Percentiles rank a stretch among this genome's conserved stretches.
Conservation (phyloP, 2,797 vertebrate species). For the Chromis chromis region DNA sequence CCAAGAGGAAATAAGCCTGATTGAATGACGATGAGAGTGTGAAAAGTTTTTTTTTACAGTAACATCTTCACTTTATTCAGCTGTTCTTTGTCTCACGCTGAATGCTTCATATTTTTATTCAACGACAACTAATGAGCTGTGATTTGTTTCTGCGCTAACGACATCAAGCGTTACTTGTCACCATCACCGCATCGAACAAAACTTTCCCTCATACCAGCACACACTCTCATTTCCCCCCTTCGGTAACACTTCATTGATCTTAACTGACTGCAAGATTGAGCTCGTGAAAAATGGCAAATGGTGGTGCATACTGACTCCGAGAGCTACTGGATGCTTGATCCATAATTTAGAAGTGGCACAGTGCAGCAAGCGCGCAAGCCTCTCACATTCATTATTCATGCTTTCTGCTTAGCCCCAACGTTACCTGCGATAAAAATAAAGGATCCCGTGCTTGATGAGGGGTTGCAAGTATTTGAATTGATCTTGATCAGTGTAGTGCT, state of each 20-base stretch:
- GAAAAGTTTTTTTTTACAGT: not conserved
- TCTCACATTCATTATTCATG: constrained; percentile 77
- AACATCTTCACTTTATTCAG: not conserved
- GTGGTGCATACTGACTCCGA: constrained; percentile 45
- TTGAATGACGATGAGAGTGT: not conserved
- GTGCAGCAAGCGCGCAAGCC: constrained; percentile 54
- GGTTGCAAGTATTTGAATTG: constrained; percentile 27
- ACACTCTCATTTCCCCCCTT: constrained; percentile 42
- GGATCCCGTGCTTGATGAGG: constrained; percentile 43
- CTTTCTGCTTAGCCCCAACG: constrained; percentile 63
- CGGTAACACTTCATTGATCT: constrained; percentile 44
- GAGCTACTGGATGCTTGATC: constrained; percentile 69
- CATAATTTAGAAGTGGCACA: constrained; percentile 79
- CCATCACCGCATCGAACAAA: constrained; percentile 5
- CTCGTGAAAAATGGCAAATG: constrained; percentile 56
- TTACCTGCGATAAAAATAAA: constrained; percentile 68
- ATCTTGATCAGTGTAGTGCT: constrained; percentile 5
- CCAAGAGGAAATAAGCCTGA: no score
- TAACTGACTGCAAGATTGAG: constrained; percentile 37
- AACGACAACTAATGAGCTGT: not conserved
- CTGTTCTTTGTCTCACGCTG: not conserved
- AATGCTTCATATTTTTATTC: not conserved
- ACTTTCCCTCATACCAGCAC: constrained; percentile 7
- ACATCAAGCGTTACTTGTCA: not conserved
- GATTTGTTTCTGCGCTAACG: constrained; percentile 1